Evolutionary conservation across 1,140 invertebrate genomes (phyloP).

Genomic region (Leguminivora glycinivorella): DNA sequence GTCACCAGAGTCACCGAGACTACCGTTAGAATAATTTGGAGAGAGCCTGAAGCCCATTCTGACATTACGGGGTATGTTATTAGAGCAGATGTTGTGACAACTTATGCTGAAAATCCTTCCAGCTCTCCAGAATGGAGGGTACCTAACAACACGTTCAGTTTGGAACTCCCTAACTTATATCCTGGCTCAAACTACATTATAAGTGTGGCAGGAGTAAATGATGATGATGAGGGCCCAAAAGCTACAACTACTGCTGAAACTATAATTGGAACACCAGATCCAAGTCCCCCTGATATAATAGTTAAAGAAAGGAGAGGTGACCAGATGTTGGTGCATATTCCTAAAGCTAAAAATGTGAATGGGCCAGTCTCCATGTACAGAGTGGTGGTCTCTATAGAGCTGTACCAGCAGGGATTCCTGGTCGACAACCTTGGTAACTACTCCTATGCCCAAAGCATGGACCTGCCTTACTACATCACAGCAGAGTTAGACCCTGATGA

Average conservation of each 20-base stretch:
- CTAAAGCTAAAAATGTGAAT: constrained; percentile 83
- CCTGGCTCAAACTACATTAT: constrained; percentile 87
- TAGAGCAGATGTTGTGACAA: constrained; percentile 67
- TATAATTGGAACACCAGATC: constrained; percentile 84
- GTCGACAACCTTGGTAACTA: constrained; percentile 80
- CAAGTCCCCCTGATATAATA: constrained; percentile 81
- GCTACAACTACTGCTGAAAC: constrained; percentile 81
- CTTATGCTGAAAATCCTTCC: constrained; percentile 65
- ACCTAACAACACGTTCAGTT: constrained; percentile 69
- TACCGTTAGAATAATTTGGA: constrained; percentile 75
- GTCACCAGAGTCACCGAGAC: constrained; percentile 77
- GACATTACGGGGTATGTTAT: constrained; percentile 75
- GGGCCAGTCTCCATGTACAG: constrained; percentile 86
- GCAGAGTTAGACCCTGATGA: constrained; percentile 84
- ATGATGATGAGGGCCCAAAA: constrained; percentile 80
- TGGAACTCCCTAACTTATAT: constrained; percentile 82
- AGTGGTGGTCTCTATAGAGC: constrained; percentile 85
- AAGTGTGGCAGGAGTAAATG: constrained; percentile 83
- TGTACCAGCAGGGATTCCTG: constrained; percentile 81
- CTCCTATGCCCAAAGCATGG: constrained; percentile 80
- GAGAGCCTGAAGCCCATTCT: constrained; percentile 63
- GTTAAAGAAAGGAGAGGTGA: constrained; percentile 80
- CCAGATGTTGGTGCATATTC: constrained; percentile 82
- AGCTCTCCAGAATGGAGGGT: constrained; percentile 74
- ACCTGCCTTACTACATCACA: constrained; percentile 88